These are phyloP conservation scores for Phyllotreta cruciferae DNA, from an alignment of 2,888 invertebrate genomes.

Conservation along the genomic window DNA sequence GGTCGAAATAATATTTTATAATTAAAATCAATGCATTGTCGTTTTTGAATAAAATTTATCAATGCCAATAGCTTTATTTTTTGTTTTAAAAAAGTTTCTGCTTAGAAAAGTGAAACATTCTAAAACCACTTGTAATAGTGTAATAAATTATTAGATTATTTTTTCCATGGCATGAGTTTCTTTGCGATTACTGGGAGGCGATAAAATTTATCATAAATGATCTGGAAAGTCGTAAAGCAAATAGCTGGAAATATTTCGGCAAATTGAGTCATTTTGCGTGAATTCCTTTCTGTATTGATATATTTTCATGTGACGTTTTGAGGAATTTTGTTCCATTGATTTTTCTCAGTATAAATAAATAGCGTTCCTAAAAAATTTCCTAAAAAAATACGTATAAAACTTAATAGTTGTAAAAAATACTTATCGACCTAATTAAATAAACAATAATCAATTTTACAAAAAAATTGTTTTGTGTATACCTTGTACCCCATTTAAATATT, in stretches of 20 bases:
- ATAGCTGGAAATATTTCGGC: constrained; percentile 1
- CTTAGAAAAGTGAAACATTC: too few relatives aligned
- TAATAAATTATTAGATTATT: too few relatives aligned
- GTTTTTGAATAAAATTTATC: not conserved
- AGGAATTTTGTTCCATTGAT: not conserved
- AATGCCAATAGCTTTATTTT: not conserved
- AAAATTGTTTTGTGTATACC: too few relatives aligned
- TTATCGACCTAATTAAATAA: too few relatives aligned
- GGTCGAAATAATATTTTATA: constrained; percentile 5
- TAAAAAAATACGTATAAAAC: too few relatives aligned
- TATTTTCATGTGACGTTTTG: constrained; percentile 7
- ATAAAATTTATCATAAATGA: not conserved
- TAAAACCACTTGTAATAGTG: too few relatives aligned
- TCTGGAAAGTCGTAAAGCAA: constrained; percentile 3
- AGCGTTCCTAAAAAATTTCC: too few relatives aligned
- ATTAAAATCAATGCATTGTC: not conserved
- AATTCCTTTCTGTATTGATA: constrained; percentile 10
- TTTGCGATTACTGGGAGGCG: too few relatives aligned
- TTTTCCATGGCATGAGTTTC: too few relatives aligned
- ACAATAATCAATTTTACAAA: too few relatives aligned
- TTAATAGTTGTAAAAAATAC: too few relatives aligned
- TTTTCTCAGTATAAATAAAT: too few relatives aligned
- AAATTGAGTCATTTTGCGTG: constrained; percentile 10
- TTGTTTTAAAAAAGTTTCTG: not conserved
- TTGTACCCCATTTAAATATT: not conserved